A percentile compares a stretch with the other conserved stretches of the same genome.
Conservation (phyloP, 2,113 vertebrate species). For the Naja naja region DNA sequence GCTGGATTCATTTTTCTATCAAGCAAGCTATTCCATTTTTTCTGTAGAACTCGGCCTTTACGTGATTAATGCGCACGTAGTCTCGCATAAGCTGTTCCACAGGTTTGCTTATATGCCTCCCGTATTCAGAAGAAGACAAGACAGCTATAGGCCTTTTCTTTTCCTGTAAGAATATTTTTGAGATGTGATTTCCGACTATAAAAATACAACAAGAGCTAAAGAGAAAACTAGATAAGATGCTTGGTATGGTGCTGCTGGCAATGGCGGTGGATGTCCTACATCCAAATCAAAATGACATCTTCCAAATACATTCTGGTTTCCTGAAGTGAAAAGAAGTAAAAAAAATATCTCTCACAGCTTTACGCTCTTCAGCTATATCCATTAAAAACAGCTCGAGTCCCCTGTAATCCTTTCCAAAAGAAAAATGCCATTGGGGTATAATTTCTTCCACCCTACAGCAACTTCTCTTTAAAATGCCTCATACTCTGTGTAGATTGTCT, state of each 20-base stretch:
- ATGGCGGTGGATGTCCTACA: background rate
- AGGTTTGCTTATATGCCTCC: conserved; percentile 50
- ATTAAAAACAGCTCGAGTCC: background rate
- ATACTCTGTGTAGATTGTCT: too few relatives aligned
- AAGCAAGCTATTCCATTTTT: conserved; percentile 54
- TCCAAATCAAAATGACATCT: background rate
- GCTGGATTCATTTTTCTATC: conserved; percentile 27
- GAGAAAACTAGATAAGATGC: background rate
- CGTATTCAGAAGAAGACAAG: conserved; percentile 65
- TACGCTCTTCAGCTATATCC: background rate
- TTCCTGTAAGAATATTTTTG: conserved; percentile 60
- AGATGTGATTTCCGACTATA: background rate
- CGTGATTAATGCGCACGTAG: background rate
- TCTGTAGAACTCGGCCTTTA: conserved; percentile 64
- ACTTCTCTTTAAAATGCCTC: background rate
- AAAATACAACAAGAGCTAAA: background rate
- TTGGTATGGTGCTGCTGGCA: background rate
- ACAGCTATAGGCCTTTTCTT: conserved; percentile 49
- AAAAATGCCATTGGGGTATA: background rate
- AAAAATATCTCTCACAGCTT: background rate
- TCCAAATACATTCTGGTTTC: background rate
- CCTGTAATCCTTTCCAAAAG: background rate
- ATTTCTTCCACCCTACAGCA: background rate
- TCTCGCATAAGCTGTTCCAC: conserved; percentile 52
- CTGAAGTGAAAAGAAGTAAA: background rate